A percentile compares a stretch with the other conserved stretches of the same genome.
Conservation (phyloP, 2,113 vertebrate genomes). For the Ochotona princeps region DNA sequence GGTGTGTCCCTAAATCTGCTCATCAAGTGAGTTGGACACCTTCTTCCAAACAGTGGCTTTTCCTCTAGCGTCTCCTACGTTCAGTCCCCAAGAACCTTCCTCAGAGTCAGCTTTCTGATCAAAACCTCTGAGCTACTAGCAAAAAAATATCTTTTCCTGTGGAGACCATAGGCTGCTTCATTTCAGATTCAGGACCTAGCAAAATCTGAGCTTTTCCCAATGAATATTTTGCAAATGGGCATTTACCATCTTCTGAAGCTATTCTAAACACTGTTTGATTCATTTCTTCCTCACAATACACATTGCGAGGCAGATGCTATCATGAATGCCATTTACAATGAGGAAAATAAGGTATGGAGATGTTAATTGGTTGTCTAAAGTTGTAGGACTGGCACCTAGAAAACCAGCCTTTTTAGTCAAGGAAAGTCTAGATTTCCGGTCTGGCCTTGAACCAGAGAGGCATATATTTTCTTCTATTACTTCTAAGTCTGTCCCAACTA, state of each 20-base stretch:
- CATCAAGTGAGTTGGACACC: background rate
- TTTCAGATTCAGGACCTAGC: background rate
- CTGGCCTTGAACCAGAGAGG: background rate
- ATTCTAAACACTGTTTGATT: background rate
- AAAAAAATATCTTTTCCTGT: background rate
- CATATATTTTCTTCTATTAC: background rate
- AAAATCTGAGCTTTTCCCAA: background rate
- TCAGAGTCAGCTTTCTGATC: background rate
- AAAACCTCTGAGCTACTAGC: background rate
- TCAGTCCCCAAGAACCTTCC: background rate
- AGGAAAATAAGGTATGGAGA: background rate
- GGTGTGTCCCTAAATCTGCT: background rate
- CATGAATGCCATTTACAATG: background rate
- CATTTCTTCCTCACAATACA: background rate
- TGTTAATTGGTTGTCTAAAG: background rate
- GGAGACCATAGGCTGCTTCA: background rate
- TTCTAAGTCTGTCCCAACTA: background rate
- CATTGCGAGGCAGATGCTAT: background rate
- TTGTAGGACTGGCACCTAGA: background rate
- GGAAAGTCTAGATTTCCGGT: background rate
- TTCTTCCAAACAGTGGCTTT: background rate
- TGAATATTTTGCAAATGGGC: background rate
- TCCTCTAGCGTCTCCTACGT: background rate
- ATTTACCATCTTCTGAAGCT: background rate
- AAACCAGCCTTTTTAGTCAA: background rate